Conservation (phyloP, 35 echinoderm and acorn worm genomes). For the Heliocidaris erythrogramma region DNA sequence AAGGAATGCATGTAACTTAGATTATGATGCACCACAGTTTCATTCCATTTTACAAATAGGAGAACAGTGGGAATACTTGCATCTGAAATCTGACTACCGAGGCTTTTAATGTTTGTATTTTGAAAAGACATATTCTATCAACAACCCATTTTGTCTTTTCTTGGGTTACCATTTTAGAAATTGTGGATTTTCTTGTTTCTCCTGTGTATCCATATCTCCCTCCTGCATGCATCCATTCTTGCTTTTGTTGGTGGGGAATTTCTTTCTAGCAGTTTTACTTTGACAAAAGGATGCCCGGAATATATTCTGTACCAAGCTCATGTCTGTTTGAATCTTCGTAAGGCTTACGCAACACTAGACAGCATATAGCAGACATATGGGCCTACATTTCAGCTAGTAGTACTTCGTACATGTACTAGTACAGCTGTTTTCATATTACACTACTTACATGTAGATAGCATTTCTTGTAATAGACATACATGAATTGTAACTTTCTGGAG, state of each 20-base stretch:
- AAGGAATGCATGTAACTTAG: slow-evolving; percentile 25
- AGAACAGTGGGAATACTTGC: background rate
- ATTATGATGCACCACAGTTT: slow-evolving; percentile 2
- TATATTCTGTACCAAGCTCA: too few relatives aligned
- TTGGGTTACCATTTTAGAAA: slow-evolving; percentile 4
- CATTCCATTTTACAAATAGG: slow-evolving; percentile 4
- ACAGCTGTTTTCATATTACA: too few relatives aligned
- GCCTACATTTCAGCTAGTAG: too few relatives aligned
- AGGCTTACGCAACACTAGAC: background rate
- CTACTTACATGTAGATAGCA: too few relatives aligned
- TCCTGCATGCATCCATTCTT: background rate
- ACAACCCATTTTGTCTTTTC: slow-evolving; percentile 26
- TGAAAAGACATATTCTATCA: slow-evolving; percentile 28
- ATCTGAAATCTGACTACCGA: slow-evolving; percentile 21
- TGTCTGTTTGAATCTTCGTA: background rate
- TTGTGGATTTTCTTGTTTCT: background rate
- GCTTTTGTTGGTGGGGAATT: background rate
- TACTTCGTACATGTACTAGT: too few relatives aligned
- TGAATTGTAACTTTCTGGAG: too few relatives aligned
- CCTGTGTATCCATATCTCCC: background rate
- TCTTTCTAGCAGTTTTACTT: background rate
- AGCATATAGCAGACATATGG: too few relatives aligned
- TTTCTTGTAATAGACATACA: too few relatives aligned
- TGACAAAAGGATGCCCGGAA: too few relatives aligned
- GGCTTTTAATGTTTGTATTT: slow-evolving; percentile 8